These are phyloP conservation scores for Epinotia nisella DNA, from an alignment of 2,888 invertebrate species.

Conservation along the genomic window DNA sequence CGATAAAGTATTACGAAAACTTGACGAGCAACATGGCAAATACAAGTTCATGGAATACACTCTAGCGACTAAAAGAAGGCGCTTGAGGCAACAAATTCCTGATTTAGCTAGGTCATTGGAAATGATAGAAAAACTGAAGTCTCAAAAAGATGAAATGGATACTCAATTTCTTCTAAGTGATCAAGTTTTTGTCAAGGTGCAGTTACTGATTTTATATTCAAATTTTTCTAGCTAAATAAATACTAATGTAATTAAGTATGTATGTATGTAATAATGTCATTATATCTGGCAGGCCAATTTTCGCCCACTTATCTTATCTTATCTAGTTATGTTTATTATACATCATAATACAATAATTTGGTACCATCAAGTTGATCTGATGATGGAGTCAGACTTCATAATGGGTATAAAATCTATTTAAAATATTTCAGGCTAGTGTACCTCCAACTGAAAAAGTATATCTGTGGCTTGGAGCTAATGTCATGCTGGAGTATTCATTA, in stretches of 20 bases:
- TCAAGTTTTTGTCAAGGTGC: conserved; percentile 91
- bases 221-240: too few species aligned
- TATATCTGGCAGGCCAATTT: too few species aligned
- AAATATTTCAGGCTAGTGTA: conserved; percentile 89
- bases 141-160: conserved; percentile 91
- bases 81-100: conserved; percentile 96
- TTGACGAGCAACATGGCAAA: conserved; percentile 97
- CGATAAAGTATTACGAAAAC: conserved; percentile 92
- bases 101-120: conserved; percentile 95
- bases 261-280: not conserved
- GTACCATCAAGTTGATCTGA: too few species aligned
- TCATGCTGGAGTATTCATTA: conserved; percentile 98
- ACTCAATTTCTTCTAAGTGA: conserved; percentile 97
- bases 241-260: too few species aligned
- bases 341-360: too few species aligned
- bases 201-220: not conserved
- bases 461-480: conserved; percentile 95
- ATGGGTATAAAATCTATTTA: not conserved
- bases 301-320: too few species aligned
- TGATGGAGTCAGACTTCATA: too few species aligned
- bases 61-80: conserved; percentile 92
- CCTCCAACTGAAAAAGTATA: conserved; percentile 95
- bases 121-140: conserved; percentile 95
- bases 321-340: too few species aligned
- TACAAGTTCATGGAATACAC: conserved; percentile 99